Conservation (phyloP, 2,888 invertebrate species). For the Chymomyza caudatula region DNA sequence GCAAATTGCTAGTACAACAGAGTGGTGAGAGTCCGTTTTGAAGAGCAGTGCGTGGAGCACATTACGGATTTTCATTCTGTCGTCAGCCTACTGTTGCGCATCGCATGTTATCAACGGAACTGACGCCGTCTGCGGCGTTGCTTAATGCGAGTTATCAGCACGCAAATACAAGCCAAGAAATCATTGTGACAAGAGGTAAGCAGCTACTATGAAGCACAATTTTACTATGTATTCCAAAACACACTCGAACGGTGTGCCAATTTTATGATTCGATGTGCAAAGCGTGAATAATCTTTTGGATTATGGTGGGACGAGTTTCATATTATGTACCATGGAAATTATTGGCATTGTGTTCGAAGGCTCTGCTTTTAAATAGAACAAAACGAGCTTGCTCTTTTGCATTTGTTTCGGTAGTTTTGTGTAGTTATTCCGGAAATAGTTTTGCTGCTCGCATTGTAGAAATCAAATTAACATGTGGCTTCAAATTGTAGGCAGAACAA, state of each 20-base stretch:
- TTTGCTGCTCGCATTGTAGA: no score
- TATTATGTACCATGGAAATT: background rate
- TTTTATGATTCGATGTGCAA: background rate
- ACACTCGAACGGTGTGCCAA: background rate
- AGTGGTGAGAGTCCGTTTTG: background rate
- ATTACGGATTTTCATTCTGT: background rate
- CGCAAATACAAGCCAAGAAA: background rate
- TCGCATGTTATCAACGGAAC: conserved; percentile 78
- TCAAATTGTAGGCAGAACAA: no score
- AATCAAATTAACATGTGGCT: no score
- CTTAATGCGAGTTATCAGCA: conserved; percentile 68
- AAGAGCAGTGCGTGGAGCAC: background rate
- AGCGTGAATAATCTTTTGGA: background rate
- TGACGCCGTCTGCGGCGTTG: conserved; percentile 75
- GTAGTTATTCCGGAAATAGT: no score
- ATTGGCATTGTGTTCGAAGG: background rate
- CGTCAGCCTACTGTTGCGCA: conserved; percentile 11
- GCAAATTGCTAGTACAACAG: background rate
- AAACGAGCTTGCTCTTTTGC: no score
- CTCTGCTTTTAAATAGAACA: no score
- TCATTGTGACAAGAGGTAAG: conserved; percentile 65
- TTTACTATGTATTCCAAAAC: background rate
- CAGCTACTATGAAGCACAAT: conserved; percentile 3
- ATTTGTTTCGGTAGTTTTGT: no score
- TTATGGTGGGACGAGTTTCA: background rate